phyloP scores from a whole-genome alignment of 2,888 invertebrate species.

The Nemotelus nigrinus region DNA sequence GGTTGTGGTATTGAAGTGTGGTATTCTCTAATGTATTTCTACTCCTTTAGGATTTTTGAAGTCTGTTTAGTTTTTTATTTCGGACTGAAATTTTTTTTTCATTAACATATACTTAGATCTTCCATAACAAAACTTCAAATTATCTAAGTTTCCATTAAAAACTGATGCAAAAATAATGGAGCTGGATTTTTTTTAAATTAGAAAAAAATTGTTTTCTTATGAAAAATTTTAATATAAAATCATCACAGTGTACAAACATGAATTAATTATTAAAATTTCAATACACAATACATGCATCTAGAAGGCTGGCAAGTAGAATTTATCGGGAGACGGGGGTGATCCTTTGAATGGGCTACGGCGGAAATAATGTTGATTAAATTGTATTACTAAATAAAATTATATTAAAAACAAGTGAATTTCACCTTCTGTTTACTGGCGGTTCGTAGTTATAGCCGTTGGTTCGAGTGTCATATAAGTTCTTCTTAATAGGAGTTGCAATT shows the following conservation, averaged over 20 bases:
- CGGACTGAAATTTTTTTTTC: too few species aligned
- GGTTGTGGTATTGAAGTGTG: too few species aligned
- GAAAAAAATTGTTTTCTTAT: neutral
- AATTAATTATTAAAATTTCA: neutral
- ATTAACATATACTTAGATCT: too few species aligned
- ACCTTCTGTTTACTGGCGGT: constrained; percentile 22
- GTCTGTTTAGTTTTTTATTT: too few species aligned
- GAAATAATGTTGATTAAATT: constrained; percentile 3
- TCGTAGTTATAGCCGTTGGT: constrained; percentile 27
- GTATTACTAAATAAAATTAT: neutral
- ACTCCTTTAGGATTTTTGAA: too few species aligned
- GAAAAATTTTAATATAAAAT: constrained; percentile 40
- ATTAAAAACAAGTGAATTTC: neutral
- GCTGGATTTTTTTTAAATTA: too few species aligned
- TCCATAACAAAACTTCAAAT: too few species aligned
- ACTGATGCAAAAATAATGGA: too few species aligned
- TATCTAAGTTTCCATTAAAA: too few species aligned
- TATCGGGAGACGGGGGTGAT: constrained; percentile 7
- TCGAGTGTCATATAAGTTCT: neutral
- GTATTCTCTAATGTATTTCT: too few species aligned
- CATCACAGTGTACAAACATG: constrained; percentile 25
- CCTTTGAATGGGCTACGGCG: constrained; percentile 18
- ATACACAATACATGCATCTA: neutral
- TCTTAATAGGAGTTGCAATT: neutral
- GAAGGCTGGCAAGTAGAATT: constrained; percentile 17